phyloP scores from a whole-genome alignment of 1,140 invertebrate genomes.

The Scaptomyza pallida region DNA sequence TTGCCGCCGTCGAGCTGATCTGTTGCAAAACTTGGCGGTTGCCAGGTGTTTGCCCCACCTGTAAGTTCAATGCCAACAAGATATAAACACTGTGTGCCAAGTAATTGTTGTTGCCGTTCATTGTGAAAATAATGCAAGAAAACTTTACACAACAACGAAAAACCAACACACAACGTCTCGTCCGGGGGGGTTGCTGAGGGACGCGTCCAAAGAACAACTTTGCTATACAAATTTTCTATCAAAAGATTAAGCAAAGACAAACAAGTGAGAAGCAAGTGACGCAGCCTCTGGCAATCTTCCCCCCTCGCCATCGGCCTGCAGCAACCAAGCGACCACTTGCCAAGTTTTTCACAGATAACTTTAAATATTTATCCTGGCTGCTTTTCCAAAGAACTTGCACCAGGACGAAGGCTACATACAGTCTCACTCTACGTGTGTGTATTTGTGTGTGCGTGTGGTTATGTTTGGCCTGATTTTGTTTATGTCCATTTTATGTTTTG shows the following conservation, averaged over 20 bases:
- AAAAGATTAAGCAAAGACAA: slow-evolving; percentile 82
- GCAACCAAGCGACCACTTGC: slow-evolving; percentile 44
- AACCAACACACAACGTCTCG: slow-evolving; percentile 19
- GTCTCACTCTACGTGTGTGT: not conserved
- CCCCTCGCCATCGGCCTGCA: not conserved
- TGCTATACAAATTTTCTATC: slow-evolving; percentile 80
- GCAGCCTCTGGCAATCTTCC: slow-evolving; percentile 14
- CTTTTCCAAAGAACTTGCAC: slow-evolving; percentile 6
- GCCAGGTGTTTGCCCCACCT: slow-evolving; percentile 41
- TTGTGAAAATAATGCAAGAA: slow-evolving; percentile 68
- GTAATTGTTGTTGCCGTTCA: slow-evolving; percentile 52
- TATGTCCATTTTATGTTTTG: slow-evolving; percentile 73
- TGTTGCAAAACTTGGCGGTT: slow-evolving; percentile 46
- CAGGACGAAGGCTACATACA: not conserved
- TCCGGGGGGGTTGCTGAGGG: too few relatives aligned
- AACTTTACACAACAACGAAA: slow-evolving; percentile 57
- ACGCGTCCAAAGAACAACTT: slow-evolving; percentile 52
- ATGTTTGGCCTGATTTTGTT: slow-evolving; percentile 51
- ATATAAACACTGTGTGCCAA: slow-evolving; percentile 59
- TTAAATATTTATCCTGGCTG: slow-evolving; percentile 65
- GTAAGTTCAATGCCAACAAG: slow-evolving; percentile 70
- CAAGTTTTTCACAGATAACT: slow-evolving; percentile 71
- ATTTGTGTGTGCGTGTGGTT: slow-evolving; percentile 13
- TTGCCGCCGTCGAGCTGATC: slow-evolving; percentile 46
- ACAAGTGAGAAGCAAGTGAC: slow-evolving; percentile 62